Percentiles rank a stretch among this genome's conserved stretches.
These are phyloP conservation scores for Limenitis arthemis DNA, from an alignment of 2,888 invertebrate genomes.

Conservation along the genomic window DNA sequence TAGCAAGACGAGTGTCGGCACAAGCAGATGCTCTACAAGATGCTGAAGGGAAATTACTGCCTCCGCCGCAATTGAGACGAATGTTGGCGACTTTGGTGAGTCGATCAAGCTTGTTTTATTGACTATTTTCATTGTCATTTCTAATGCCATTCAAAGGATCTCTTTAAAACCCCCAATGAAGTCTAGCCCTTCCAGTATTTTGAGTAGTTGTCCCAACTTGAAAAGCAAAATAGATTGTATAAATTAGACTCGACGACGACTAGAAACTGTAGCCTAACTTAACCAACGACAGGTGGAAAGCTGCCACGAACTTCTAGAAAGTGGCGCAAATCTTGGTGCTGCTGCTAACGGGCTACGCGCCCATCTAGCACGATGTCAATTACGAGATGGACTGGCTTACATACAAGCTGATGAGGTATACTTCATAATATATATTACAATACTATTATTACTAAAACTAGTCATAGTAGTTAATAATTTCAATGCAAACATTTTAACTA, in stretches of 20 bases:
- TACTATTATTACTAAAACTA: background rate
- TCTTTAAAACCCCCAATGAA: no score
- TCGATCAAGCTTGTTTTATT: background rate
- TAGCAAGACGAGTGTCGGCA: conserved; percentile 75
- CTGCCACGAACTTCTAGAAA: conserved; percentile 55
- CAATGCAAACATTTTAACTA: background rate
- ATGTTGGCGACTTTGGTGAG: conserved; percentile 83
- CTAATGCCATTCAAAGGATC: background rate
- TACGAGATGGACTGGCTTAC: conserved; percentile 53
- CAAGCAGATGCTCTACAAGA: conserved; percentile 67
- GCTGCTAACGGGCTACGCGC: conserved; percentile 40
- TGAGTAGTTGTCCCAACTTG: no score
- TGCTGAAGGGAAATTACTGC: conserved; percentile 85
- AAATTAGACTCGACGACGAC: no score
- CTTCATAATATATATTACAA: background rate
- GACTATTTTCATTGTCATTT: no score
- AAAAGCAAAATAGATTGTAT: no score
- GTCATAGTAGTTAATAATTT: background rate
- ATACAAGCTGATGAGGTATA: conserved; percentile 54
- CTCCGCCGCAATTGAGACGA: conserved; percentile 80
- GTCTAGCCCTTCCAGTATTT: no score
- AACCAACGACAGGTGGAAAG: conserved; percentile 45
- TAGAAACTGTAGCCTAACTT: no score
- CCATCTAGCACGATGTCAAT: conserved; percentile 44
- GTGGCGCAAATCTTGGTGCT: conserved; percentile 36